Percentiles rank a stretch among this genome's conserved stretches.
These are phyloP conservation scores for Trinectes maculatus DNA, from an alignment of 2,113 vertebrate species.

Conservation along the genomic window DNA sequence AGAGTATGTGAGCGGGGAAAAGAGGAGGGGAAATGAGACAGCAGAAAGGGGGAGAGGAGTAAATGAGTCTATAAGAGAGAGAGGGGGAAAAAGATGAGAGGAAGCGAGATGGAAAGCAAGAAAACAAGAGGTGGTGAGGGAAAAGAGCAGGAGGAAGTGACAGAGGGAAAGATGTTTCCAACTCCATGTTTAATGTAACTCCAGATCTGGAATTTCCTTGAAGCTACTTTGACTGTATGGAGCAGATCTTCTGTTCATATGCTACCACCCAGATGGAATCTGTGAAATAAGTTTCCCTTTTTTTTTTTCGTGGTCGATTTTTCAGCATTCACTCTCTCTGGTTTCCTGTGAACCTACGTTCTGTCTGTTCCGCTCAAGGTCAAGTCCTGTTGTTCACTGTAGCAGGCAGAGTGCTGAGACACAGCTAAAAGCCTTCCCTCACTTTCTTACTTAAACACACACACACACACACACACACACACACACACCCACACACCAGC, in stretches of 20 bases:
- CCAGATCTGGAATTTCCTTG: conserved; percentile 8
- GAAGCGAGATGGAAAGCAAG: not conserved
- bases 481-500: not conserved
- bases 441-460: not conserved
- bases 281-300: not conserved
- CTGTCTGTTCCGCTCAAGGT: conserved; percentile 55
- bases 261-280: not conserved
- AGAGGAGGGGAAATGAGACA: no score
- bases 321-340: conserved; percentile 1
- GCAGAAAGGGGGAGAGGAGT: not conserved
- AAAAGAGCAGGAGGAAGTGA: not conserved
- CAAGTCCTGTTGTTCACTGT: conserved; percentile 30
- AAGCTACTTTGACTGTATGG: not conserved
- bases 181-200: no score
- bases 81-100: not conserved
- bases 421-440: conserved; percentile 8
- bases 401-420: conserved; percentile 26
- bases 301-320: not conserved
- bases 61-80: not conserved
- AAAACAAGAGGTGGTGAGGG: not conserved
- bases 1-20: not conserved
- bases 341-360: conserved; percentile 36
- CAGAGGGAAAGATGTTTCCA: not conserved
- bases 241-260: conserved; percentile 2
- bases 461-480: not conserved